Percentiles rank a stretch among this genome's conserved stretches.
phyloP scores from a whole-genome alignment of 2,888 invertebrate species.

The Pandemis corylana region DNA sequence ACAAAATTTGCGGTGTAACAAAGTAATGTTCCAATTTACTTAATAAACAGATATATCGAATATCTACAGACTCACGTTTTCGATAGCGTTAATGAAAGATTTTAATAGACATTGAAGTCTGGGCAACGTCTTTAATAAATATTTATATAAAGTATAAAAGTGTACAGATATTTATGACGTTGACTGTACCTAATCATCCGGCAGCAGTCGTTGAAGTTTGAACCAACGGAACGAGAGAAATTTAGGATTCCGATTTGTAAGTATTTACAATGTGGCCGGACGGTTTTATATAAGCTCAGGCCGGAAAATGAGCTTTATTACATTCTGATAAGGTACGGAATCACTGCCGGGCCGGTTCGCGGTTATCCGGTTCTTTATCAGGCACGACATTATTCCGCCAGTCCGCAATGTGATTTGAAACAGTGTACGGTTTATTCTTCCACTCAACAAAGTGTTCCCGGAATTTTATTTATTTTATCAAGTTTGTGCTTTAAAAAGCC shows the following conservation, averaged over 20 bases:
- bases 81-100: too few relatives aligned
- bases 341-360: conserved; percentile 2
- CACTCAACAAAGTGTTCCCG: conserved; percentile 17
- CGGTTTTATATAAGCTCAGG: neutral
- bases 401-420: conserved; percentile 27
- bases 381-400: conserved; percentile 25
- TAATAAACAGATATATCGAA: too few relatives aligned
- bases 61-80: too few relatives aligned
- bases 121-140: neutral
- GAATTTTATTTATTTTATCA: conserved; percentile 35
- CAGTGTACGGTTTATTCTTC: conserved; percentile 20
- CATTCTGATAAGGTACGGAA: conserved; percentile 1
- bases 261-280: conserved; percentile 28
- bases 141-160: neutral
- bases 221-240: conserved; percentile 10
- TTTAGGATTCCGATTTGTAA: conserved; percentile 19
- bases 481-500: conserved; percentile 21
- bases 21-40: too few relatives aligned
- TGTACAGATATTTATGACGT: neutral
- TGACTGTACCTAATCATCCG: conserved; percentile 6
- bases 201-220: conserved; percentile 10
- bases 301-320: conserved; percentile 9
- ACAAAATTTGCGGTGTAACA: too few relatives aligned
- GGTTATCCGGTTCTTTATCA: conserved; percentile 20
- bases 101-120: too few relatives aligned